Percentiles rank a stretch among this genome's conserved stretches.
phyloP scores from a whole-genome alignment of 2,888 invertebrate genomes.

The Dasysyrphus albostriatus region DNA sequence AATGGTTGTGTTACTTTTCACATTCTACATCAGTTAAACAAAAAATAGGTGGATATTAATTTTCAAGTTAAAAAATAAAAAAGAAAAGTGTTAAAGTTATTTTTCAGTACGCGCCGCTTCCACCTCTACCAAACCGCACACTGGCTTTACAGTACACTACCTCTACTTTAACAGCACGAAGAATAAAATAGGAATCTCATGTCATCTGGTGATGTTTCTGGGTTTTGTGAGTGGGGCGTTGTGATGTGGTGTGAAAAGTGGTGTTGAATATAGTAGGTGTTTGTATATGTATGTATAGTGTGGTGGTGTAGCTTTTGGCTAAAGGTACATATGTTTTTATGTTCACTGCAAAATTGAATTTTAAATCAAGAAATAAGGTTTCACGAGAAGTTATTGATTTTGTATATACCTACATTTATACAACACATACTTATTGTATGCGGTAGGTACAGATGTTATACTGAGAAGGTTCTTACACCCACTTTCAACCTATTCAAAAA shows the following conservation, averaged over 20 bases:
- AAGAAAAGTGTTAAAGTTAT: conserved; percentile 18
- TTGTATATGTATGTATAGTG: neutral
- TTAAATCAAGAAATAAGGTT: conserved; percentile 62
- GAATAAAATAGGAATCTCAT: conserved; percentile 67
- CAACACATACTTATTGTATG: neutral
- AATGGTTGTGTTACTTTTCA: no score
- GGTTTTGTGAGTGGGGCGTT: conserved; percentile 2
- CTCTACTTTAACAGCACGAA: conserved; percentile 43
- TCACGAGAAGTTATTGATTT: conserved; percentile 61
- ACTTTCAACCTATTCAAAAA: neutral
- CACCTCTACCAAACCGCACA: neutral
- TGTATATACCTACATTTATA: neutral
- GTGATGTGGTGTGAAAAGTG: neutral
- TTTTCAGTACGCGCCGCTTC: conserved; percentile 23
- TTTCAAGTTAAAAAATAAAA: conserved; percentile 40
- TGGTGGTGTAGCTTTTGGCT: conserved; percentile 37
- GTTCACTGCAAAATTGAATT: conserved; percentile 65
- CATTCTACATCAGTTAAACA: neutral
- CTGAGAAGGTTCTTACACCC: neutral
- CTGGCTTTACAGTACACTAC: conserved; percentile 20
- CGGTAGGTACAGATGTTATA: neutral
- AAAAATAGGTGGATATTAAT: conserved; percentile 12
- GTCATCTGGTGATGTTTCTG: conserved; percentile 48
- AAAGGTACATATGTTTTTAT: conserved; percentile 65
- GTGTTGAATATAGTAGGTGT: conserved; percentile 1